phyloP scores from a whole-genome alignment of 2,113 vertebrate genomes.

The Etheostoma spectabile region DNA sequence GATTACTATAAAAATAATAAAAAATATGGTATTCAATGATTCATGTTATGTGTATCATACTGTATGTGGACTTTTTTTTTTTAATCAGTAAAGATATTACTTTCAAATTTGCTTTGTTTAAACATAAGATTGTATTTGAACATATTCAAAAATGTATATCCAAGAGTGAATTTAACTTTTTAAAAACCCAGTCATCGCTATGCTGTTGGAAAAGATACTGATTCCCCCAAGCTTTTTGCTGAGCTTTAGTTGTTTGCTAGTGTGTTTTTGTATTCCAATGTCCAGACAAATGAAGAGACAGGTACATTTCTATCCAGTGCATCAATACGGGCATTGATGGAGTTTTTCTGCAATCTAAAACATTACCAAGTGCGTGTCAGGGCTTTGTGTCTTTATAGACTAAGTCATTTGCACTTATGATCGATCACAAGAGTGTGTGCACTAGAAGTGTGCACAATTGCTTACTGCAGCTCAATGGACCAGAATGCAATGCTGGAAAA shows the following conservation, averaged over 20 bases:
- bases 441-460: neutral
- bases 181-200: neutral
- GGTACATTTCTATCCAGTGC: neutral
- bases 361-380: slow-evolving; percentile 1
- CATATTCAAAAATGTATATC: neutral
- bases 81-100: no score
- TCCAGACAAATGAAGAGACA: neutral
- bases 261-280: no score
- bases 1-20: neutral
- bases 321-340: neutral
- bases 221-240: neutral
- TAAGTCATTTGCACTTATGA: neutral
- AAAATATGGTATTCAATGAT: no score
- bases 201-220: neutral
- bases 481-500: neutral
- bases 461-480: neutral
- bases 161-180: neutral
- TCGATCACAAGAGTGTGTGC: neutral
- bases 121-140: neutral
- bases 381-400: slow-evolving; percentile 9
- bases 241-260: neutral
- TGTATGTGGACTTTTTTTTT: no score
- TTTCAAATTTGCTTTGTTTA: neutral
- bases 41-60: no score
- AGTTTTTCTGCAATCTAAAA: slow-evolving; percentile 3